These are phyloP conservation scores for Melanerpes aurifrons DNA, from an alignment of 2,113 vertebrate species.

Conservation along the genomic window DNA sequence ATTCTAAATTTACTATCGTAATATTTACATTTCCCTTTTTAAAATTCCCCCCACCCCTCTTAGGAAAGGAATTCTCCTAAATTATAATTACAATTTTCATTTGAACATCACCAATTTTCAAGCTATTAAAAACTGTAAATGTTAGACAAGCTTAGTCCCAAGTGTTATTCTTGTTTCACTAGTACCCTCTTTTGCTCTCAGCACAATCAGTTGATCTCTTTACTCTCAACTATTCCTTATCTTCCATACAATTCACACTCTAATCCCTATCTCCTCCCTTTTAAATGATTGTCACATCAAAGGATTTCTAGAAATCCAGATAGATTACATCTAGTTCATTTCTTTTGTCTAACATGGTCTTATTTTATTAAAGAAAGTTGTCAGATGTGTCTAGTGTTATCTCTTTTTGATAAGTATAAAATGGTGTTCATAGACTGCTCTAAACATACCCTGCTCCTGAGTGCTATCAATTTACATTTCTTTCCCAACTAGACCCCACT, in stretches of 20 bases:
- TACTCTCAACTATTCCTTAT: neutral
- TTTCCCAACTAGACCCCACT: neutral
- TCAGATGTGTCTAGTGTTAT: neutral
- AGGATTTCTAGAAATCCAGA: neutral
- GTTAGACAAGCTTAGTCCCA: neutral
- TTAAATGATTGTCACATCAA: constrained; percentile 18
- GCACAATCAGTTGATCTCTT: neutral
- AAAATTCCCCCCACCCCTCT: neutral
- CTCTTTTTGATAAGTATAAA: neutral
- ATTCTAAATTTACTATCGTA: neutral
- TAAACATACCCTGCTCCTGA: neutral
- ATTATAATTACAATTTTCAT: neutral
- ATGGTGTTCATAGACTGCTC: neutral
- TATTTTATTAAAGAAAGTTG: constrained; percentile 35
- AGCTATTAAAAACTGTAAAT: neutral
- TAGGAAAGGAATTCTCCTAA: neutral
- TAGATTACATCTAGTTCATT: constrained; percentile 4
- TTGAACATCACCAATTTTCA: neutral
- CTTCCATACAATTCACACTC: neutral
- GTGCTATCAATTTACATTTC: neutral
- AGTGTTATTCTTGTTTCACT: neutral
- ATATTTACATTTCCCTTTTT: neutral
- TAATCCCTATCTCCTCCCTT: neutral
- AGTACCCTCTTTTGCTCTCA: neutral
- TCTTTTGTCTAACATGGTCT: neutral